Percentiles rank a stretch among this genome's conserved stretches.
Evolutionary conservation across 1,140 invertebrate genomes (phyloP).

Genomic region (Drosophila ohnishii): DNA sequence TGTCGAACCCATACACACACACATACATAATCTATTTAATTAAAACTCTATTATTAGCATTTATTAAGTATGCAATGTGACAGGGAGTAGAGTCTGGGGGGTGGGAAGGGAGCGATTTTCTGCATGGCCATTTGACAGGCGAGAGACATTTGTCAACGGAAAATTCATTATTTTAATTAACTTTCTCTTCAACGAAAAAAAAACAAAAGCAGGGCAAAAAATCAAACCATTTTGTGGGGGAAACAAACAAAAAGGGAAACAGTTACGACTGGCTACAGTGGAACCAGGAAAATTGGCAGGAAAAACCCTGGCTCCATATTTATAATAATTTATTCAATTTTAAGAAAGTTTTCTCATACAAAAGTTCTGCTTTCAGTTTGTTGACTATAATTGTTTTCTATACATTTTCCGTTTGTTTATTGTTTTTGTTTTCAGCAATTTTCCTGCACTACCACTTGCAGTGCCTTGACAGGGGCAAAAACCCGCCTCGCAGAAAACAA

Average conservation of each 20-base stretch:
- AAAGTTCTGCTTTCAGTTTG: not conserved
- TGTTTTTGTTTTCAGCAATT: conserved; percentile 15
- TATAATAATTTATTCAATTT: not conserved
- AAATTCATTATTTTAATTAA: conserved; percentile 83
- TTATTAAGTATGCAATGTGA: conserved; percentile 62
- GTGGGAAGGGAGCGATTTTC: conserved; percentile 11
- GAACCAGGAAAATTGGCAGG: not conserved
- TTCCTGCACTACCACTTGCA: conserved; percentile 21
- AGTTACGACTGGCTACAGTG: not conserved
- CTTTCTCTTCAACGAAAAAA: conserved; percentile 72
- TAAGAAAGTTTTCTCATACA: not conserved
- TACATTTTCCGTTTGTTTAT: not conserved
- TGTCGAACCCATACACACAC: conserved; percentile 42
- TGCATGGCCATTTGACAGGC: conserved; percentile 52
- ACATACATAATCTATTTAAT: conserved; percentile 65
- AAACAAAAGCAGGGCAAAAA: conserved; percentile 5
- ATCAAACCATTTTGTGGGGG: conserved; percentile 52
- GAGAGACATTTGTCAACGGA: conserved; percentile 69
- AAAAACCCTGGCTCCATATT: not conserved
- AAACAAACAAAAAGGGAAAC: conserved; percentile 35
- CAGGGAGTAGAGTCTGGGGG: not conserved
- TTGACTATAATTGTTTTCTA: conserved; percentile 37
- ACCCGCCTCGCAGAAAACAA: conserved; percentile 1
- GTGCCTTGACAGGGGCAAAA: conserved; percentile 5
- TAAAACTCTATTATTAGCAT: conserved; percentile 77